Evolutionary conservation across 2,888 invertebrate species (phyloP).

Genomic region (Diarsia dahlii): DNA sequence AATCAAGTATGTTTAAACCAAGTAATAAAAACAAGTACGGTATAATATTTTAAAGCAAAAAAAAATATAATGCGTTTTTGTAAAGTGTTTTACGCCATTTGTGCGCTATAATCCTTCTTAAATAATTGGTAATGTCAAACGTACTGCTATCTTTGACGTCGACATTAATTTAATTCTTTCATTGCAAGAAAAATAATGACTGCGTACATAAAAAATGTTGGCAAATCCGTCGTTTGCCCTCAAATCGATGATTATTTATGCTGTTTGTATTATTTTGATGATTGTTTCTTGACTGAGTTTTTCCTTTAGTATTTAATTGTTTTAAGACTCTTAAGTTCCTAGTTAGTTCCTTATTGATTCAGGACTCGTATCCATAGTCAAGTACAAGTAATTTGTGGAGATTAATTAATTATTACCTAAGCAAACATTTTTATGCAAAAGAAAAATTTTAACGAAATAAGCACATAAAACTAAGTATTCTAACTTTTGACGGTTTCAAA

Average conservation of each 20-base stretch:
- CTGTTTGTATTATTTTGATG: background rate
- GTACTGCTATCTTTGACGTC: conserved; percentile 30
- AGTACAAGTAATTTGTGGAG: background rate
- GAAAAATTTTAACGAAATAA: background rate
- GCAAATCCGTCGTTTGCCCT: conserved; percentile 28
- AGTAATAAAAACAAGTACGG: background rate
- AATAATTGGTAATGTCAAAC: conserved; percentile 58
- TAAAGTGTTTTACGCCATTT: conserved; percentile 45
- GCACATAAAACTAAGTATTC: no score
- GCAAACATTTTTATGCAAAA: background rate
- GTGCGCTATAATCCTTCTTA: conserved; percentile 44
- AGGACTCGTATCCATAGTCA: background rate
- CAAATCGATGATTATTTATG: conserved; percentile 23
- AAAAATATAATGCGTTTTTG: conserved; percentile 1
- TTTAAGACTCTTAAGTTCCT: background rate
- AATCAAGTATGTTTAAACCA: background rate
- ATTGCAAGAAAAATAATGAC: conserved; percentile 41
- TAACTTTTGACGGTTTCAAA: no score
- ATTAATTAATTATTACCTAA: no score
- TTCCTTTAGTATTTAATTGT: background rate
- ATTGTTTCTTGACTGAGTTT: background rate
- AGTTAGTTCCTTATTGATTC: background rate
- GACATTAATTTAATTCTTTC: conserved; percentile 35
- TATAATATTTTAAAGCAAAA: background rate
- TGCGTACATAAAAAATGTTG: conserved; percentile 25